phyloP scores from a whole-genome alignment of 2,888 invertebrate genomes.

The Miltochrista miniata region DNA sequence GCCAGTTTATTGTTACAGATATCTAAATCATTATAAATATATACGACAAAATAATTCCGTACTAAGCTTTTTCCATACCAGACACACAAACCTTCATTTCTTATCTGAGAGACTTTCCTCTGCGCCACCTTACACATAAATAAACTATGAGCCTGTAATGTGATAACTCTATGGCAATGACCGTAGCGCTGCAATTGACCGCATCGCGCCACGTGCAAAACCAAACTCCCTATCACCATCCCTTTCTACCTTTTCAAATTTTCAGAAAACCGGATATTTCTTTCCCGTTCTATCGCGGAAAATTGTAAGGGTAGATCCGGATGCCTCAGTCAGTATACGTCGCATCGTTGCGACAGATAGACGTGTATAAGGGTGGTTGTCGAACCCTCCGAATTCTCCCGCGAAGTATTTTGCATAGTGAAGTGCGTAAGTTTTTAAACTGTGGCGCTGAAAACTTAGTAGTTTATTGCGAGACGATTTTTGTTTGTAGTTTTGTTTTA shows the following conservation, averaged over 20 bases:
- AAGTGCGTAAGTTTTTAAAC: conserved; percentile 50
- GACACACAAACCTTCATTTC: too few species aligned
- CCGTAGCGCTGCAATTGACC: conserved; percentile 79
- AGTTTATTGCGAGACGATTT: conserved; percentile 3
- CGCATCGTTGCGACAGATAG: conserved; percentile 57
- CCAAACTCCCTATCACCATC: conserved; percentile 53
- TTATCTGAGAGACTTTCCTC: too few species aligned
- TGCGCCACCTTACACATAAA: conserved; percentile 16
- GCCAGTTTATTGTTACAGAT: too few species aligned
- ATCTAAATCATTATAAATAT: too few species aligned
- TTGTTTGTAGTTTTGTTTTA: conserved; percentile 15
- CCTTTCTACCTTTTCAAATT: conserved; percentile 44
- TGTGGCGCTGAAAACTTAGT: conserved; percentile 23
- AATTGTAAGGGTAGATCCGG: conserved; percentile 66
- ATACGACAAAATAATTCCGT: too few species aligned
- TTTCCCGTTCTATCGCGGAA: conserved; percentile 64
- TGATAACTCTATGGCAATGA: conserved; percentile 75
- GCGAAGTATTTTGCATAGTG: conserved; percentile 41
- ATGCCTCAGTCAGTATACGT: conserved; percentile 72
- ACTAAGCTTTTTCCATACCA: too few species aligned
- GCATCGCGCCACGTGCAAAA: conserved; percentile 76
- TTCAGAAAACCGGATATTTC: conserved; percentile 39
- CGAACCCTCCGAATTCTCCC: conserved; percentile 35
- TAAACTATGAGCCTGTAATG: conserved; percentile 48
- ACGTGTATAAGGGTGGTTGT: conserved; percentile 41